Conservation (phyloP, 2,113 vertebrate genomes). For the Rhabdomys dilectus region DNA sequence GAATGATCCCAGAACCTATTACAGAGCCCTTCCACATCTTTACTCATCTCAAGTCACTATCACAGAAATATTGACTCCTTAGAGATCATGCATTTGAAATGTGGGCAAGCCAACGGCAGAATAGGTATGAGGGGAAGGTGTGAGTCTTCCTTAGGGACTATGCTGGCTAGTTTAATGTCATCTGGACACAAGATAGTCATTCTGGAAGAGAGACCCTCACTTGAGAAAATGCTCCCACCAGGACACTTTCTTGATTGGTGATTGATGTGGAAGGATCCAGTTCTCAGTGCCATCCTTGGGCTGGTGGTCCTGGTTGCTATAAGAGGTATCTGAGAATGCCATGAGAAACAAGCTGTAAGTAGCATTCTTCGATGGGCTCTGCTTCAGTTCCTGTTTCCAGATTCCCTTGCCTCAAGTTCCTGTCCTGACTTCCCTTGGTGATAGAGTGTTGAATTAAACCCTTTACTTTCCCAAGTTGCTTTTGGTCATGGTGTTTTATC, state of each 20-base stretch:
- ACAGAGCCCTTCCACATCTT: too few species aligned
- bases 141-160: background rate
- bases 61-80: slow-evolving; percentile 7
- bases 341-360: background rate
- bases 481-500: background rate
- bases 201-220: background rate
- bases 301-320: background rate
- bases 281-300: background rate
- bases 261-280: background rate
- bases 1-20: background rate
- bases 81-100: slow-evolving; percentile 2
- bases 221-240: background rate
- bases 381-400: background rate
- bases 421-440: background rate
- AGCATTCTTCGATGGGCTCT: background rate
- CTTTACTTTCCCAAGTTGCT: background rate
- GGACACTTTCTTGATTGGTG: background rate
- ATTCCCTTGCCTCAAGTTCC: background rate
- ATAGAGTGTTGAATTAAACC: background rate
- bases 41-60: background rate
- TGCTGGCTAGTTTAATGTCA: background rate
- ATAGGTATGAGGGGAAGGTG: background rate
- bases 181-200: background rate
- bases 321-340: background rate
- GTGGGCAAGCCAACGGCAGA: background rate